phyloP scores from a whole-genome alignment of 2,113 vertebrate genomes.

The Dasypus novemcinctus region DNA sequence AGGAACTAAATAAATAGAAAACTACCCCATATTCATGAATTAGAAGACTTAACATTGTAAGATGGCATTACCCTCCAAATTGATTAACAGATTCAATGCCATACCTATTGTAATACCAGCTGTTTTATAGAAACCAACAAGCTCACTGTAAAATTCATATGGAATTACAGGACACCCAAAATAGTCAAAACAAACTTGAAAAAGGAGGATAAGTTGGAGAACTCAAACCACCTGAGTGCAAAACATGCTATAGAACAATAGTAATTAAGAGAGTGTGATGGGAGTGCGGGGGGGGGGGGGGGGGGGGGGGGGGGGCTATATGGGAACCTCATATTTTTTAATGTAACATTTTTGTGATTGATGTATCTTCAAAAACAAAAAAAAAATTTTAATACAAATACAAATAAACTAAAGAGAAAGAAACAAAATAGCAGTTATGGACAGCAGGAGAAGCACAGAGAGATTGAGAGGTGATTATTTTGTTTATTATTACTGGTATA shows the following conservation, averaged over 20 bases:
- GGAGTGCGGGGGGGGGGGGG: too few relatives aligned
- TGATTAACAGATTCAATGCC: neutral
- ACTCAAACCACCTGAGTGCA: neutral
- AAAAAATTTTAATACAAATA: too few relatives aligned
- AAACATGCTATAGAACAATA: neutral
- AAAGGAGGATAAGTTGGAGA: neutral
- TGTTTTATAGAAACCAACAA: neutral
- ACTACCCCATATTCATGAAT: neutral
- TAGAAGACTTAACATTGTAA: neutral
- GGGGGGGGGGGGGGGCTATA: too few relatives aligned
- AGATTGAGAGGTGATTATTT: too few relatives aligned
- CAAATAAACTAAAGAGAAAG: too few relatives aligned
- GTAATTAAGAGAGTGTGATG: neutral
- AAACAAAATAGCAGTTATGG: too few relatives aligned
- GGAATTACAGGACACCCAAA: neutral
- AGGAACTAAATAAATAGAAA: neutral
- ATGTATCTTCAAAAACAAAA: too few relatives aligned
- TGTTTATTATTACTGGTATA: too few relatives aligned
- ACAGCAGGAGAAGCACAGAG: too few relatives aligned
- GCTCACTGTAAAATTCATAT: neutral
- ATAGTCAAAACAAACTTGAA: neutral
- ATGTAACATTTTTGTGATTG: too few relatives aligned
- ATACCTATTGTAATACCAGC: neutral
- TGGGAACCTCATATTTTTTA: too few relatives aligned
- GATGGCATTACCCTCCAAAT: neutral